Conservation (phyloP, 2,888 invertebrate species). For the Carpatolechia fugitivella region DNA sequence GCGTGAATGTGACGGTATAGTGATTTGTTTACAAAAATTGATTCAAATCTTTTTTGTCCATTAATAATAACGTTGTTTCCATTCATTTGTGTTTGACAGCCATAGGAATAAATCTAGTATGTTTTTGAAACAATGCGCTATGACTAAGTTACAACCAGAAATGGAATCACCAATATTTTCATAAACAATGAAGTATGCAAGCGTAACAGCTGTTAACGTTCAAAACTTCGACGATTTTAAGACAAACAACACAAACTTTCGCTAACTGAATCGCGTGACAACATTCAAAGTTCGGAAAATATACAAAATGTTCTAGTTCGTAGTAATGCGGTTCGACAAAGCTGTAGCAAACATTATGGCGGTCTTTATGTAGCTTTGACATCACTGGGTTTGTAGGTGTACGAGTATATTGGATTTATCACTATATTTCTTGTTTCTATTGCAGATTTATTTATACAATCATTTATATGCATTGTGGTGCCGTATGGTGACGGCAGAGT, state of each 20-base stretch:
- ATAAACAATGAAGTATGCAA: conserved; percentile 10
- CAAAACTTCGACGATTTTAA: conserved; percentile 2
- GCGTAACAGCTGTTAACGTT: conserved; percentile 11
- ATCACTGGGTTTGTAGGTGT: not conserved
- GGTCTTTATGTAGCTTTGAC: not conserved
- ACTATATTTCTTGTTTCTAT: not conserved
- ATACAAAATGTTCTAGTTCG: not conserved
- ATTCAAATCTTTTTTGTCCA: no score
- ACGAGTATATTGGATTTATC: not conserved
- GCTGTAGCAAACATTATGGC: no score
- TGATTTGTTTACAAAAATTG: no score
- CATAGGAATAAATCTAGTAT: no score
- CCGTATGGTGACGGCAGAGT: no score
- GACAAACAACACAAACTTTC: conserved; percentile 1
- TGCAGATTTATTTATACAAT: no score
- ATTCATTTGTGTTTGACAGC: no score
- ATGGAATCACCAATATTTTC: not conserved
- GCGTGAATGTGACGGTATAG: not conserved
- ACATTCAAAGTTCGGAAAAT: not conserved
- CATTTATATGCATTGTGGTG: no score
- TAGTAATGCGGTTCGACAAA: not conserved
- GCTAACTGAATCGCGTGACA: conserved; percentile 1
- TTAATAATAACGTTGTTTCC: no score
- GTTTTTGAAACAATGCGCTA: no score
- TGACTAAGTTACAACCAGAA: no score